Percentiles rank a stretch among this genome's conserved stretches.
These are phyloP conservation scores for Oncorhynchus masou DNA, from an alignment of 2,113 vertebrate species.

Conservation along the genomic window DNA sequence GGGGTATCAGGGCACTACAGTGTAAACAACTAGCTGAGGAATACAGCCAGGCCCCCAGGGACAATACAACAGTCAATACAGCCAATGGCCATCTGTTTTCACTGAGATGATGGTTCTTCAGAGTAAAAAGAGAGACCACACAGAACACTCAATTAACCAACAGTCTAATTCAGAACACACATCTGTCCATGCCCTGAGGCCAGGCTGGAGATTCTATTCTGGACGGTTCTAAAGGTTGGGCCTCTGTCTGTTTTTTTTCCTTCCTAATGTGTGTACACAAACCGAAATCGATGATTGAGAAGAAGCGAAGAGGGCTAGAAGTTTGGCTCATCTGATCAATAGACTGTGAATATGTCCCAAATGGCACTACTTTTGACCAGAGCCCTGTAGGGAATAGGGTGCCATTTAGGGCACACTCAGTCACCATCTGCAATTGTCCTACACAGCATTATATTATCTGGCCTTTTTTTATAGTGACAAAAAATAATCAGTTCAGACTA, in stretches of 20 bases:
- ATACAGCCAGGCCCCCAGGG: not conserved
- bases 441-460: too few species aligned
- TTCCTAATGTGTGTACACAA: too few species aligned
- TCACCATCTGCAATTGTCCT: too few species aligned
- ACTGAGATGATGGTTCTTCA: not conserved
- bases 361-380: too few species aligned
- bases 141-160: not conserved
- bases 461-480: too few species aligned
- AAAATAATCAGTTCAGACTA: too few species aligned
- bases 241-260: not conserved
- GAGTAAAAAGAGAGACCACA: not conserved
- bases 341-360: too few species aligned
- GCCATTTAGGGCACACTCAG: too few species aligned
- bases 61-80: not conserved
- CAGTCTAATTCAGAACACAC: not conserved
- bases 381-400: too few species aligned
- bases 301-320: too few species aligned
- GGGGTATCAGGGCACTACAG: not conserved
- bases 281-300: too few species aligned
- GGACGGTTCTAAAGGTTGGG: not conserved
- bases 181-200: not conserved
- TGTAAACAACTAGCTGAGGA: not conserved
- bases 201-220: not conserved
- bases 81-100: constrained; percentile 3
- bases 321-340: too few species aligned